phyloP scores from a whole-genome alignment of 1,140 invertebrate genomes.

The Drosophila asahinai region DNA sequence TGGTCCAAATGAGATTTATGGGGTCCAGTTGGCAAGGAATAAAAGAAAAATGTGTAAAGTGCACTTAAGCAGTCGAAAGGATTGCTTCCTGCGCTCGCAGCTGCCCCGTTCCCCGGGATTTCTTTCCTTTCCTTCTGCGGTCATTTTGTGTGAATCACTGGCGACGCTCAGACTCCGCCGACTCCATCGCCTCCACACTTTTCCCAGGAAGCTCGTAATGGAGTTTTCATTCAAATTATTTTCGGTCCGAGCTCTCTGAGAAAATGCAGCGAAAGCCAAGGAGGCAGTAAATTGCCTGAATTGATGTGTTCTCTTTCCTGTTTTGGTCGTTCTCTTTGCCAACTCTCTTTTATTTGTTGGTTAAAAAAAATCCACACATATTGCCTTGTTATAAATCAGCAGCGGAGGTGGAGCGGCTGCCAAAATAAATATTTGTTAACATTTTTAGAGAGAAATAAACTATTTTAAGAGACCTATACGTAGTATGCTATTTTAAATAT shows the following conservation, averaged over 20 bases:
- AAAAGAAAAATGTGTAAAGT: conserved; percentile 78
- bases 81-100: conserved; percentile 54
- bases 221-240: conserved; percentile 85
- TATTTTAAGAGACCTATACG: no score
- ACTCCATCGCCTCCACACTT: conserved; percentile 3
- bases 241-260: conserved; percentile 36
- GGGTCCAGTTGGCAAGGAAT: conserved; percentile 55
- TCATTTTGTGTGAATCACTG: conserved; percentile 63
- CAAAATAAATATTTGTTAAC: conserved; percentile 11
- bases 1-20: conserved; percentile 77
- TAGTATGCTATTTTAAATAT: background rate
- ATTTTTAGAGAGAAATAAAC: background rate
- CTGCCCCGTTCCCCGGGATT: background rate
- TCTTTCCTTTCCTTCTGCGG: conserved; percentile 37
- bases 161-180: conserved; percentile 58
- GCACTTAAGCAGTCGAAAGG: conserved; percentile 73
- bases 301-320: conserved; percentile 75
- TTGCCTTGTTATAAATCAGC: conserved; percentile 68
- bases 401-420: conserved; percentile 24
- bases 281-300: conserved; percentile 67
- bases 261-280: conserved; percentile 44
- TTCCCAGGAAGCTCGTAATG: conserved; percentile 79
- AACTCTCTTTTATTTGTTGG: conserved; percentile 20
- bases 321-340: conserved; percentile 50
- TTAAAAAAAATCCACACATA: conserved; percentile 39